A percentile compares a stretch with the other conserved stretches of the same genome.
Evolutionary conservation across 2,113 vertebrate species (phyloP).

Genomic region (Mastomys natalensis): DNA sequence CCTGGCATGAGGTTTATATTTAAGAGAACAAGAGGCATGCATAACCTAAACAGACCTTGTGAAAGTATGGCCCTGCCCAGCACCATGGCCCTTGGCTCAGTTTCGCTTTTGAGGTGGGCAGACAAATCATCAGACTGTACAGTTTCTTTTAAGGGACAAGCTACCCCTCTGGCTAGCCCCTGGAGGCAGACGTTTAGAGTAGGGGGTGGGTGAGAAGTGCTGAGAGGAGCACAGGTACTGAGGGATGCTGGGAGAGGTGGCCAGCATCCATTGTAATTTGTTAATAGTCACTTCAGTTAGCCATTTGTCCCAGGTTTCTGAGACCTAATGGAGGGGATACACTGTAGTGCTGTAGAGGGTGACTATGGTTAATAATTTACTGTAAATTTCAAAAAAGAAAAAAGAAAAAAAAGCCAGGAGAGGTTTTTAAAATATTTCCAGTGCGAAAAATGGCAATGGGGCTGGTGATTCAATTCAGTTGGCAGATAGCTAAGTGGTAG

Average conservation of each 20-base stretch:
- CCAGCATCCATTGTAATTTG: background rate
- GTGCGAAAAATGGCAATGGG: background rate
- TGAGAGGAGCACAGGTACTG: background rate
- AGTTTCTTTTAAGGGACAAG: background rate
- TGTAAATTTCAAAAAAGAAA: background rate
- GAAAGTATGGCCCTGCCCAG: too few species aligned
- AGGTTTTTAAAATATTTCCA: background rate
- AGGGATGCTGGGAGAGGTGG: background rate
- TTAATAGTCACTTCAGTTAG: background rate
- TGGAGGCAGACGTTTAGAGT: background rate
- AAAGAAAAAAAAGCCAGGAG: background rate
- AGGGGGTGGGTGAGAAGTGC: background rate
- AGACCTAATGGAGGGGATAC: background rate
- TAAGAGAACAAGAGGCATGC: background rate
- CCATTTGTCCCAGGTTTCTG: background rate
- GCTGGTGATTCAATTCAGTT: background rate
- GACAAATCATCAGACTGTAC: background rate
- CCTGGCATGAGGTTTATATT: background rate
- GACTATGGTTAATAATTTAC: background rate
- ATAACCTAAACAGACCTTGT: background rate
- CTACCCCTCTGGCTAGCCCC: background rate
- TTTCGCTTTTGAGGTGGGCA: background rate
- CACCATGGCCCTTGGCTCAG: background rate
- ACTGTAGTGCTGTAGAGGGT: background rate
- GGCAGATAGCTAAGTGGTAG: background rate